Evolutionary conservation across 2,888 invertebrate genomes (phyloP).

Genomic region (Bedellia somnulentella): DNA sequence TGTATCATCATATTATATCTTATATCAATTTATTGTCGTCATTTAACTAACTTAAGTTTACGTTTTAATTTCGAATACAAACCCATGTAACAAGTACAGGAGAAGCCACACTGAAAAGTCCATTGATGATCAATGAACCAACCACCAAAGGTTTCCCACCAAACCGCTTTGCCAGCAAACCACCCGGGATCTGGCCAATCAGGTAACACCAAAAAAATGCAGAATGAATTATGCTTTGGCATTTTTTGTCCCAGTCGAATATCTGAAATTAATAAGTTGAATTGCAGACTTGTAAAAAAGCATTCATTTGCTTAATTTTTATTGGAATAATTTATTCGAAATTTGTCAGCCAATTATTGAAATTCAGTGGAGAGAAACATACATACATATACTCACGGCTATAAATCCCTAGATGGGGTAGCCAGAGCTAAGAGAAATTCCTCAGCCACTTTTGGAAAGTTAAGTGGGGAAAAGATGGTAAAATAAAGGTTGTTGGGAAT

Average conservation of each 20-base stretch:
- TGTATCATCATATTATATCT: too few relatives aligned
- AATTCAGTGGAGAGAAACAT: too few relatives aligned
- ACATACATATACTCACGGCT: too few relatives aligned
- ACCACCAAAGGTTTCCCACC: conserved; percentile 74
- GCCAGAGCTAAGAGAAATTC: too few relatives aligned
- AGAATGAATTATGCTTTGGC: conserved; percentile 65
- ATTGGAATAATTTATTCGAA: background rate
- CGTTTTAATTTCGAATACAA: too few relatives aligned
- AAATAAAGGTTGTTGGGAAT: too few relatives aligned
- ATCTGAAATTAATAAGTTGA: conserved; percentile 20
- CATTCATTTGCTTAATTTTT: conserved; percentile 13
- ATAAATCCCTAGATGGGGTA: too few relatives aligned
- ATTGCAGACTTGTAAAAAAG: background rate
- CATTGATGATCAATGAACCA: conserved; percentile 55
- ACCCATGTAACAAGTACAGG: conserved; percentile 61
- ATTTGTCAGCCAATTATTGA: too few relatives aligned
- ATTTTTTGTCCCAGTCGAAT: conserved; percentile 60
- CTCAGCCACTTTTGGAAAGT: too few relatives aligned
- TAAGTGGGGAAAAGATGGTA: too few relatives aligned
- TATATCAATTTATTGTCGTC: too few relatives aligned
- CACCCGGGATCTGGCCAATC: conserved; percentile 70
- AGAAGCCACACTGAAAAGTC: conserved; percentile 57
- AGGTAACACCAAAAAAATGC: conserved; percentile 83
- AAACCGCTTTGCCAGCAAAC: conserved; percentile 72
- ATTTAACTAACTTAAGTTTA: too few relatives aligned